Conservation (phyloP, 2,797 vertebrate species). For the Kryptolebias ocellatus region DNA sequence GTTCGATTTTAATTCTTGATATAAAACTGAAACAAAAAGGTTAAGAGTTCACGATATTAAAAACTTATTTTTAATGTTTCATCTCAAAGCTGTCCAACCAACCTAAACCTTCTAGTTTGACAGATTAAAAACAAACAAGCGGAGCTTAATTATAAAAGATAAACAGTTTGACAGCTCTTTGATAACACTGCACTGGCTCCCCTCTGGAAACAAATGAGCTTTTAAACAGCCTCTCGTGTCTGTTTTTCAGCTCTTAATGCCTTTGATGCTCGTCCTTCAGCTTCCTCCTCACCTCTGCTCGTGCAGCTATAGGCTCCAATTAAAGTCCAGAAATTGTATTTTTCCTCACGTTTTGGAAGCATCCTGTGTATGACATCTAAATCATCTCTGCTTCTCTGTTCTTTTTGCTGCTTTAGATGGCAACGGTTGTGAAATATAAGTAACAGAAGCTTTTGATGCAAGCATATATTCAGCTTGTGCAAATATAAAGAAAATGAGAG, state of each 20-base stretch:
- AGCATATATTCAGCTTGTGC: too few relatives aligned
- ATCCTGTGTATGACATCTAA: background rate
- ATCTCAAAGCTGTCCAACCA: background rate
- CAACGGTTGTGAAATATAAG: conserved; percentile 6
- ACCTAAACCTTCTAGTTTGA: conserved; percentile 3
- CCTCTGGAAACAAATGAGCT: conserved; percentile 13
- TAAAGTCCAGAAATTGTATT: background rate
- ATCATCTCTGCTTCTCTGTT: background rate
- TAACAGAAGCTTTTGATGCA: background rate
- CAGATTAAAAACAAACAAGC: conserved; percentile 17
- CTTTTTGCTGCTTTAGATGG: conserved; percentile 22
- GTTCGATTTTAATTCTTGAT: background rate
- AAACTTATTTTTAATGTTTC: background rate
- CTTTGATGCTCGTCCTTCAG: conserved; percentile 8
- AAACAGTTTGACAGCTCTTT: conserved; percentile 21
- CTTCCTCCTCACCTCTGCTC: conserved; percentile 19
- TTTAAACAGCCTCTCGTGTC: conserved; percentile 14
- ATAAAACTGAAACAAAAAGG: background rate
- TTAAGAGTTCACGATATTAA: background rate
- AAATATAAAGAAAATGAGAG: too few relatives aligned
- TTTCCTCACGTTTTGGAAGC: background rate
- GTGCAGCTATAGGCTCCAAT: conserved; percentile 8
- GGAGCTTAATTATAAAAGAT: conserved; percentile 21
- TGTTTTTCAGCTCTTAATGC: conserved; percentile 22
- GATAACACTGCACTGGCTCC: background rate